These are phyloP conservation scores for Kryphioiulus occultus DNA, from an alignment of 2,888 invertebrate species.

Conservation along the genomic window DNA sequence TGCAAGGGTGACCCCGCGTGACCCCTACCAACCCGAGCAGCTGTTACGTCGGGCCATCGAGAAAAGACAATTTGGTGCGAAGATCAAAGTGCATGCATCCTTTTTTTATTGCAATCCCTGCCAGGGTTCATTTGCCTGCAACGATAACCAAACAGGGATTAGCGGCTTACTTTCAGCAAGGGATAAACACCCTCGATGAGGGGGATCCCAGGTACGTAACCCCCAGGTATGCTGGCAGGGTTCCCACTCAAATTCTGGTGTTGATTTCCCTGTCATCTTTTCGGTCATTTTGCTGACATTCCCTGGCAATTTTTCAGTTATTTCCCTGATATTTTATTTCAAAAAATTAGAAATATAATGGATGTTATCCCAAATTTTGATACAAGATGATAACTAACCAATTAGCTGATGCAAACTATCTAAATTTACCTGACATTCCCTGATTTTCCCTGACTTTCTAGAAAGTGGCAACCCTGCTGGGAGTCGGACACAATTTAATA, in stretches of 20 bases:
- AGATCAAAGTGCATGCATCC: neutral
- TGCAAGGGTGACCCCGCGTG: neutral
- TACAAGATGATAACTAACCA: too few species aligned
- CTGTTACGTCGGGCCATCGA: neutral
- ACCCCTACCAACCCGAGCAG: conserved; percentile 24
- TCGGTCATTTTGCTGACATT: too few species aligned
- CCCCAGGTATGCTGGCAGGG: neutral
- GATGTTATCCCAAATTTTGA: too few species aligned
- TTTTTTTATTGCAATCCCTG: neutral
- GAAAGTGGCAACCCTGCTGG: too few species aligned
- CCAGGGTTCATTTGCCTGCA: neutral
- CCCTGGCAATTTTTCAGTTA: too few species aligned
- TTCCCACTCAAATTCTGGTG: neutral
- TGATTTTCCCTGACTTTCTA: too few species aligned
- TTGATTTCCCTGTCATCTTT: too few species aligned
- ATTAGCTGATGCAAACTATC: too few species aligned
- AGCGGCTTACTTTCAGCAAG: neutral
- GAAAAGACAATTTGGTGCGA: neutral
- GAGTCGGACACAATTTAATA: too few species aligned
- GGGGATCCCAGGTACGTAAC: neutral
- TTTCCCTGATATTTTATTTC: too few species aligned
- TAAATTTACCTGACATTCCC: too few species aligned
- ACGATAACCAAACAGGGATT: conserved; percentile 9
- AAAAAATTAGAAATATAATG: too few species aligned
- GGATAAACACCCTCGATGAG: neutral